Evolutionary conservation across 23 tunicate genomes (phyloP).

Genomic region (Oikopleura dioica): DNA sequence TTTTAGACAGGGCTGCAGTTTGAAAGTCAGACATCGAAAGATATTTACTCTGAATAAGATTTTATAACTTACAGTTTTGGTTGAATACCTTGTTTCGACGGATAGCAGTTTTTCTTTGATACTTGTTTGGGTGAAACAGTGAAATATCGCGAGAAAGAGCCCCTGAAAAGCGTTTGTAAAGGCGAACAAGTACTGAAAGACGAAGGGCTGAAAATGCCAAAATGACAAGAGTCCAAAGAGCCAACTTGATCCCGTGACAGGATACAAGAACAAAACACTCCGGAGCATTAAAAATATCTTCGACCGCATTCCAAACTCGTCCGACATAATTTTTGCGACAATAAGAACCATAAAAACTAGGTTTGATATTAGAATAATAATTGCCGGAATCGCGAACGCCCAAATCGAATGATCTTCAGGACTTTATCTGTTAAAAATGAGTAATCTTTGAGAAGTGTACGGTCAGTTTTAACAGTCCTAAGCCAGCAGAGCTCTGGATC

Average conservation of each 20-base stretch:
- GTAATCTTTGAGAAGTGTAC: too few relatives aligned
- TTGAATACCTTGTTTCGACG: too few relatives aligned
- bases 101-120: too few relatives aligned
- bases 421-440: too few relatives aligned
- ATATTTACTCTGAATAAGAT: too few relatives aligned
- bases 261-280: background rate
- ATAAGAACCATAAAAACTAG: background rate
- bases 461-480: too few relatives aligned
- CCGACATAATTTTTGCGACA: background rate
- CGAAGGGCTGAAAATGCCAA: background rate
- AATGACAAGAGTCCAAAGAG: slow-evolving; percentile 3
- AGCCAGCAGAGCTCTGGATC: background rate
- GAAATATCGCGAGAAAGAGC: background rate
- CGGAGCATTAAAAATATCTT: background rate
- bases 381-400: slow-evolving; percentile 10
- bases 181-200: background rate
- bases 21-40: too few relatives aligned
- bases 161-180: background rate
- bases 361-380: background rate
- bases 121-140: background rate
- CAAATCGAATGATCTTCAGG: slow-evolving; percentile 5
- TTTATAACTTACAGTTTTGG: too few relatives aligned
- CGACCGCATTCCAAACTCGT: too few relatives aligned
- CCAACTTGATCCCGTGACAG: background rate
- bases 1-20: too few relatives aligned